Conservation (phyloP, 2,888 invertebrate genomes). For the Synanthedon tipuliformis region DNA sequence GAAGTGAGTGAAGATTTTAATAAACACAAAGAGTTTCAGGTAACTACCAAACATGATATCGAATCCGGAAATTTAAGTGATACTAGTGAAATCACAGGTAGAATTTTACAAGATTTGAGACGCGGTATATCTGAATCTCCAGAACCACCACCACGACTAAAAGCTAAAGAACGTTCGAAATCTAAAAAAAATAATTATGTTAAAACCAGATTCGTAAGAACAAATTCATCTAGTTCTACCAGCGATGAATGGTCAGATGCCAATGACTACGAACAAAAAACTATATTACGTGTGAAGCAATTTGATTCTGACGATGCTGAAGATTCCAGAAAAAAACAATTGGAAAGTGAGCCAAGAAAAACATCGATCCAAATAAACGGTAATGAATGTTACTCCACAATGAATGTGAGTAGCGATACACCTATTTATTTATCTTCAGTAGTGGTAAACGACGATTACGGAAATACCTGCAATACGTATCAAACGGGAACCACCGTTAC, state of each 20-base stretch:
- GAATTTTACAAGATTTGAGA: constrained; percentile 47
- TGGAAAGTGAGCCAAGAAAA: constrained; percentile 61
- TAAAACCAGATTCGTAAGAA: constrained; percentile 59
- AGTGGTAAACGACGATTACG: constrained; percentile 73
- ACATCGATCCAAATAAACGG: constrained; percentile 81
- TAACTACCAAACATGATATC: constrained; percentile 20
- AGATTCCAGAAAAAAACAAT: constrained; percentile 27
- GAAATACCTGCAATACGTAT: constrained; percentile 52
- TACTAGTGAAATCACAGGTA: constrained; percentile 55
- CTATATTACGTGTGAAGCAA: constrained; percentile 52
- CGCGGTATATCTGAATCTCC: constrained; percentile 57
- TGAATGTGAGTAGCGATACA: constrained; percentile 76
- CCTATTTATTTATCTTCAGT: constrained; percentile 81
- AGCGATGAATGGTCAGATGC: constrained; percentile 66
- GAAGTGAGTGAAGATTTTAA: constrained; percentile 9
- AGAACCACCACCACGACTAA: constrained; percentile 60
- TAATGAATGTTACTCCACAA: constrained; percentile 80
- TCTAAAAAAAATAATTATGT: constrained; percentile 63
- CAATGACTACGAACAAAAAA: constrained; percentile 60
- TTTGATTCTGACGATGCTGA: constrained; percentile 63
- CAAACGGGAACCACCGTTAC: constrained; percentile 72
- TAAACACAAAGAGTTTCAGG: constrained; percentile 6
- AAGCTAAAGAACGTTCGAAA: constrained; percentile 43
- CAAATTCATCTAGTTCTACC: constrained; percentile 57
- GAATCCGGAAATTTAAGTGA: constrained; percentile 53